Percentiles rank a stretch among this genome's conserved stretches.
phyloP scores from a whole-genome alignment of 2,113 vertebrate genomes.

The Caracal caracal region DNA sequence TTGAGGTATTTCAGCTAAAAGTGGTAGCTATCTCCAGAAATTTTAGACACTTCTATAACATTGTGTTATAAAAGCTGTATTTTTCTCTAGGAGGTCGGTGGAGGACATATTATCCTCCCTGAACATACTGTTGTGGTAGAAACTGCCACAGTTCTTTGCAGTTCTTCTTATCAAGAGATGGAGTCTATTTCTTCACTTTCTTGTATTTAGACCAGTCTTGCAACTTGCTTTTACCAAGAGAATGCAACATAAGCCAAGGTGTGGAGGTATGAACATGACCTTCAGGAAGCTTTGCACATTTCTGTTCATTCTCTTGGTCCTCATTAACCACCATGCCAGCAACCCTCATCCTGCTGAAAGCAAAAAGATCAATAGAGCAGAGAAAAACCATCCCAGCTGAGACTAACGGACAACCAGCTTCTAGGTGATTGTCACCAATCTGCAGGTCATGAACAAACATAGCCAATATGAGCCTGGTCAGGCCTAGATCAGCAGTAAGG shows the following conservation, averaged over 20 bases:
- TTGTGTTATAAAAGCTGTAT: neutral
- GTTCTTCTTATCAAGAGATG: neutral
- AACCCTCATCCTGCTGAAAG: neutral
- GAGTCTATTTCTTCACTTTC: neutral
- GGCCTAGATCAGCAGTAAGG: neutral
- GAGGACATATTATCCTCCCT: neutral
- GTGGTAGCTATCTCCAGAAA: neutral
- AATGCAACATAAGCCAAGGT: neutral
- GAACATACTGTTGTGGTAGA: neutral
- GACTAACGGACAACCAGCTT: neutral
- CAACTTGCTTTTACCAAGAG: neutral
- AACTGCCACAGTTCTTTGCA: neutral
- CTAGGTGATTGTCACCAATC: neutral
- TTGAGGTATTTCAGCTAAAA: constrained; percentile 5
- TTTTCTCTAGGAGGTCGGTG: neutral
- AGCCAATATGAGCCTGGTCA: neutral
- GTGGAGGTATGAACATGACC: neutral
- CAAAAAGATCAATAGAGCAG: neutral
- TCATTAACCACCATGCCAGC: neutral
- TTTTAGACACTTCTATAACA: neutral
- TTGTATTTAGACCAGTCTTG: neutral
- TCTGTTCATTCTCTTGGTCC: neutral
- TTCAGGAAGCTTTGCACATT: neutral
- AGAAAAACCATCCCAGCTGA: neutral
- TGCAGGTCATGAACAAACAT: neutral